Evolutionary conservation across 2,888 invertebrate genomes (phyloP), one percentile per base, ranked within the genome.

Genomic region (Chrysodeixis includens): DNA sequence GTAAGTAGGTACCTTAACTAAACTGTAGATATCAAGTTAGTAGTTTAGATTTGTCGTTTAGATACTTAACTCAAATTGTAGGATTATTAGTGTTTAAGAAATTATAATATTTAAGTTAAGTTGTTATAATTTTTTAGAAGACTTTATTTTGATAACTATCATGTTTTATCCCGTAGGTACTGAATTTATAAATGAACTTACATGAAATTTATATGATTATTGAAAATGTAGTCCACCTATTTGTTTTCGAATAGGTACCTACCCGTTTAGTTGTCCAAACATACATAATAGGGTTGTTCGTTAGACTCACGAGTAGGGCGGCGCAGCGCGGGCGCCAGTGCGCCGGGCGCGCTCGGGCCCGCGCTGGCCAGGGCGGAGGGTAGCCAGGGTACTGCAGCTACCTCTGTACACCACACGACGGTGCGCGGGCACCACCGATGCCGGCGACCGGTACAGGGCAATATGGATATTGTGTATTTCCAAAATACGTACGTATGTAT

Each of bases 141-240:
- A 86, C 76, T 89, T 93, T 94, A 93, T 93, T 94, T 93, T 93
- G 92, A 93, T 93, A 92, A 86, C 75, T 82, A 83, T 86, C 85
- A 85, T 83, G 79, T 91, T 89, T 88, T 90, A 90, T 84, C 88
- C 85, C 77, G 74, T 82, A 84, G 81, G 63, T 74, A 73, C 83
- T 84, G 67, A 79, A 86, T 88, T 89, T 88, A 82, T 85, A 83
- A 82, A 85, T 69, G 72, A 76, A 79, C 82, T 84, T 87, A 86
- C 82, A 81, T 73, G 68, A 68, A 60, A 67, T 84, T 86, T 86
- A 71, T 86, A 86, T 78, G 71, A 74, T 74, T 86, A 83, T 83
- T 85, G 71, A 77, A 75, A 75, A 78, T 53, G 67, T 83, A 83
- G 81, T 77, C 70, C 73, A 80, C 80, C 81, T 85, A 85, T 84